phyloP scores from a whole-genome alignment of 1,140 invertebrate species.

The Trinorchestia longiramus region DNA sequence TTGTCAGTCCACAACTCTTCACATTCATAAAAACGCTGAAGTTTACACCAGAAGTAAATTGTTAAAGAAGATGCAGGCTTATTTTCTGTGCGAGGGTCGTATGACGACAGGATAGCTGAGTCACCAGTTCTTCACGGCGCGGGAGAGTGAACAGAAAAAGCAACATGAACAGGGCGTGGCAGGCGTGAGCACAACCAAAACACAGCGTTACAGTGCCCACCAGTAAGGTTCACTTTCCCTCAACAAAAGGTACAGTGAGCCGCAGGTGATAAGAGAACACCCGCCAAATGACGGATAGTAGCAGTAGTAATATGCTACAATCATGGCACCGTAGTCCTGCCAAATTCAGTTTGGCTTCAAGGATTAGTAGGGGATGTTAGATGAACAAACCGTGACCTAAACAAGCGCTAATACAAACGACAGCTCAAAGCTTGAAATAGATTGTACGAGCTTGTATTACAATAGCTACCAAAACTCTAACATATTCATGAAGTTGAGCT shows the following conservation, averaged over 20 bases:
- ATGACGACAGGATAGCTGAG: background rate
- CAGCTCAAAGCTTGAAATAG: too few relatives aligned
- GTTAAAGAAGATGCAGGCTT: background rate
- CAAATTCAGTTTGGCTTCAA: background rate
- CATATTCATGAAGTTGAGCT: too few relatives aligned
- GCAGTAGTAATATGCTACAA: background rate
- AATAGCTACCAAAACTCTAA: too few relatives aligned
- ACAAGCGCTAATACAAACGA: too few relatives aligned
- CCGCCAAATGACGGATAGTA: constrained; percentile 8
- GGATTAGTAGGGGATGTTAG: background rate
- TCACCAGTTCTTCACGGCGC: background rate
- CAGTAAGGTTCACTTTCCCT: background rate
- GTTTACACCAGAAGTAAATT: background rate
- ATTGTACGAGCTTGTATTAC: too few relatives aligned
- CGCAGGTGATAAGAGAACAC: background rate
- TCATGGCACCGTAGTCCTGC: background rate
- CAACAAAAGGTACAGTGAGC: background rate
- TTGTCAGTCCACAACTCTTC: background rate
- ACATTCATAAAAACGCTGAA: background rate
- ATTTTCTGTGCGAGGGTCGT: background rate
- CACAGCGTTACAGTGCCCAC: background rate
- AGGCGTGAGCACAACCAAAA: background rate
- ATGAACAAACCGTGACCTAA: too few relatives aligned
- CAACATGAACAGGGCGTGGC: background rate
- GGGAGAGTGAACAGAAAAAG: background rate